Evolutionary conservation across 2,113 vertebrate genomes (phyloP), one percentile per base, ranked within the genome.

Genomic region (Loxodonta africana): DNA sequence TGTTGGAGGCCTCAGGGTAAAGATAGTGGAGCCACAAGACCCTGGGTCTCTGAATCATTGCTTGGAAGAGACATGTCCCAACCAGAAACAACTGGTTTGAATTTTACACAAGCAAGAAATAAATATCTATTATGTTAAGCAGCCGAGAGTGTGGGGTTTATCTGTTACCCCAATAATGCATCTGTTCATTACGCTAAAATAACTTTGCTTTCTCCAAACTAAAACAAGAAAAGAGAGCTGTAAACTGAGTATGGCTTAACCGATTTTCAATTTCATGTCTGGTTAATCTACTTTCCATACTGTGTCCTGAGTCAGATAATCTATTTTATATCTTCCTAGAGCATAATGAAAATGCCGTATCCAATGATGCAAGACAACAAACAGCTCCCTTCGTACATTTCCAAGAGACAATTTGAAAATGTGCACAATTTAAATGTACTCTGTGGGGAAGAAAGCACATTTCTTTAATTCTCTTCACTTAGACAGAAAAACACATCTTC

Each of bases 71-170:
- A 53, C 12, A 76, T 23, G n/a, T 69, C 33, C 91, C 33, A 57
- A 71, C 48, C 48, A 83, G 76, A 94, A 94, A 87, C n/a, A 80
- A 62, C 41, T 81, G 62, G 91, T 90, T 95, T 90, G 57, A 5
- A 85, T 26, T 81, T 90, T 37, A 30, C 11, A 23, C n/a, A 74
- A 76, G 11, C 57, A 77, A 62, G 8, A 81, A 76, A 87, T 44
- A 81, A 60, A 84, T 76, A 23, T 81, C 26, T 81, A 2, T 69
- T 74, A 67, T 23, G 10, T 92, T 62, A 92, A 92, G 44, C 33
- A 28, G 60, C 4, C 30, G 28, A 81, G 60, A 84, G 89, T 44
- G 62, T 51, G 44, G 67, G 30, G 15, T 53, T 92, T 18, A 81
- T 85, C 41, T 89, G 21, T 87, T 92, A 44, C 44, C 63, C 25